A percentile compares a stretch with the other conserved stretches of the same genome.
Conservation (phyloP, 2,113 vertebrate genomes). For the Mandrillus leucophaeus region DNA sequence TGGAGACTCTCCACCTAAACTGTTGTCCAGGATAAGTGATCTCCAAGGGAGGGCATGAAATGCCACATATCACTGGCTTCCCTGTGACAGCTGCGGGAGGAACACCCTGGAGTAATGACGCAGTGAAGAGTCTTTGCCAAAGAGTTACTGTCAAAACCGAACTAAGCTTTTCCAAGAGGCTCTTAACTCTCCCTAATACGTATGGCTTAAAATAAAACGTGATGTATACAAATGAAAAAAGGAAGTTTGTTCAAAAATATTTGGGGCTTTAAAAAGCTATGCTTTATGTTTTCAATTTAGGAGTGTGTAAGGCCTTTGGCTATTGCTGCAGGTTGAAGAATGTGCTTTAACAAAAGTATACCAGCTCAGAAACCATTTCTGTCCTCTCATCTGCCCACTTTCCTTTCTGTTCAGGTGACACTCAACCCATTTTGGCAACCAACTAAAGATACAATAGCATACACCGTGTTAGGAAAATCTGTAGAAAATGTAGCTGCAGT, state of each 20-base stretch:
- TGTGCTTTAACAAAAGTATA: not conserved
- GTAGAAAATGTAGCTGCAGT: not conserved
- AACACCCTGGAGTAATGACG: not conserved
- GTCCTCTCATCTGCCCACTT: not conserved
- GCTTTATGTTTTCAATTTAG: slow-evolving; percentile 63
- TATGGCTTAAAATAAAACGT: slow-evolving; percentile 52
- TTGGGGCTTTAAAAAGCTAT: slow-evolving; percentile 48
- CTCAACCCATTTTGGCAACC: not conserved
- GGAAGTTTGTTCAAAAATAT: slow-evolving; percentile 48
- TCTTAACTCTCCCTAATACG: slow-evolving; percentile 52
- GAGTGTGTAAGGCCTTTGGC: not conserved
- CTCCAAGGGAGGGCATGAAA: not conserved
- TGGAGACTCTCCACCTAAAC: not conserved
- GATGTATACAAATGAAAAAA: slow-evolving; percentile 53
- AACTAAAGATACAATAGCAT: not conserved
- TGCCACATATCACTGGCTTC: not conserved
- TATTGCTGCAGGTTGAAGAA: slow-evolving; percentile 24
- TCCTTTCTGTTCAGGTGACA: not conserved
- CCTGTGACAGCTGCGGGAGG: not conserved
- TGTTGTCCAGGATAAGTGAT: slow-evolving; percentile 10
- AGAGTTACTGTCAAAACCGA: slow-evolving; percentile 48
- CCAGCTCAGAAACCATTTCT: not conserved
- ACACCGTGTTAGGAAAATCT: not conserved
- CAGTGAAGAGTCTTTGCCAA: not conserved
- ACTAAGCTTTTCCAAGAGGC: slow-evolving; percentile 43